Base-by-base conservation (phyloP, 1,140 invertebrate species). In the Drosophila oshimai region DNA sequence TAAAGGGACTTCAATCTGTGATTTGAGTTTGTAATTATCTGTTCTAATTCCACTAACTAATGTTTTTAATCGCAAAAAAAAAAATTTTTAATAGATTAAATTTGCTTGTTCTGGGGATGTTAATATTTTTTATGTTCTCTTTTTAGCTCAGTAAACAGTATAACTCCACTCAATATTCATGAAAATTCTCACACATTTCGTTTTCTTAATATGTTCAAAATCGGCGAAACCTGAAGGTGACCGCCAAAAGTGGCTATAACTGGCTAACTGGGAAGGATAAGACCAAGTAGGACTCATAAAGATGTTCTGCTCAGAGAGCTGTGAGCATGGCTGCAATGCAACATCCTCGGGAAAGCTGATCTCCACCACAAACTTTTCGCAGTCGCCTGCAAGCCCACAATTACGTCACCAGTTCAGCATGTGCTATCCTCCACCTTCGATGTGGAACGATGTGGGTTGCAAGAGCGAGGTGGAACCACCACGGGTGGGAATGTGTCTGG, bases 241-340 rank as follows among this genome's bases (percentile, higher is more conserved):
- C n/a, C 34, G 41, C 46, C 34, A 42, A 9, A n/a, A 28, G 13
- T 39, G 54, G 41, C 20, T 6, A 13, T 37, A 33, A 36, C 1
- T 17, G 37, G 13, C 13, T 37, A 22, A 53, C 46, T n/a, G 57
- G 41, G 22, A 6, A 13, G 36, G 33, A 34, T 36, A 42, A 37
- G 34, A 20, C 9, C 12, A 10, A 37, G 17, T 31, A 13, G 26
- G 7, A 33, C 29, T 4, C 4, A 17, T 26, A 10, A 53, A 53
- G 28, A 78, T 79, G 74, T 79, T 78, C 46, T 74, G 75, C 60
- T 33, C 71, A 10, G 77, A 75, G 17, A 69, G 78, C 53, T 77
- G 78, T 60, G 78, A 83, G 9, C 57, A 60, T 20, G 39, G 67
- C 12, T 47, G 54, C 15, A 57, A 68, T 71, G 58, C 44, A 15